Evolutionary conservation across 2,113 vertebrate species (phyloP), one percentile per base, ranked within the genome.

Genomic region (Chaetura pelagica): DNA sequence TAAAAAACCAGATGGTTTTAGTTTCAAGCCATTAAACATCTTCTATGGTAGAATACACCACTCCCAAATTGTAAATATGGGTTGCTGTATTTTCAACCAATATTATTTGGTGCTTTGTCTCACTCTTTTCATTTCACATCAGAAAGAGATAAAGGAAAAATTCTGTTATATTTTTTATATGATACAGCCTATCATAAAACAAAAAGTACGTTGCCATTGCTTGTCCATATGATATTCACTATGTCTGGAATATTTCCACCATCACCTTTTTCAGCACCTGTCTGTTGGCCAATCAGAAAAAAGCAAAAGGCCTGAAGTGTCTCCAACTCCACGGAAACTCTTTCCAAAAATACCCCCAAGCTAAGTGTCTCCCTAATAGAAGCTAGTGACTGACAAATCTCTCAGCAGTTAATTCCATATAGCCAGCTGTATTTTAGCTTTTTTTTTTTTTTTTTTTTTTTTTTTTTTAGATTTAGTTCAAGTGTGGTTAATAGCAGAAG

Each of bases 311-410:
- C 72, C 93, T 96, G 92, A 97, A 95, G 96, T 95, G 82, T 90
- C 38, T 97, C 86, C 92, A 97, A 44, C 93, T 87, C 94, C 63
- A 93, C 96, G 96, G 95, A 98, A 97, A 98, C 97, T 96, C 95
- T 94, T 97, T 98, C 98, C 97, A 77, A 96, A 97, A 98, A 98
- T 98, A 98, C 87, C 86, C 73, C 66, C 86, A 67, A 96, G 96
- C 71, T 91, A 91, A 97, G 90, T 90, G 94, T 93, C 84, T 92
- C 91, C 58, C 96, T 89, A 87, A 94, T 46, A 95, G 90, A 94
- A 95, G 62, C 49, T 62, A 92, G 64, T 61, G 73, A 68, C 66
- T 84, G 89, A 80, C 91, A 87, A 85, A 96, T 96, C 95, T 90
- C 87, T 97, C 93, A n/a, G 89, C 91, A 84, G 78, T 76, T 78